Percentiles rank a stretch among this genome's conserved stretches.
These are phyloP conservation scores for Syngnathus rostellatus DNA, from an alignment of 2,797 vertebrate species.

Conservation along the genomic window DNA sequence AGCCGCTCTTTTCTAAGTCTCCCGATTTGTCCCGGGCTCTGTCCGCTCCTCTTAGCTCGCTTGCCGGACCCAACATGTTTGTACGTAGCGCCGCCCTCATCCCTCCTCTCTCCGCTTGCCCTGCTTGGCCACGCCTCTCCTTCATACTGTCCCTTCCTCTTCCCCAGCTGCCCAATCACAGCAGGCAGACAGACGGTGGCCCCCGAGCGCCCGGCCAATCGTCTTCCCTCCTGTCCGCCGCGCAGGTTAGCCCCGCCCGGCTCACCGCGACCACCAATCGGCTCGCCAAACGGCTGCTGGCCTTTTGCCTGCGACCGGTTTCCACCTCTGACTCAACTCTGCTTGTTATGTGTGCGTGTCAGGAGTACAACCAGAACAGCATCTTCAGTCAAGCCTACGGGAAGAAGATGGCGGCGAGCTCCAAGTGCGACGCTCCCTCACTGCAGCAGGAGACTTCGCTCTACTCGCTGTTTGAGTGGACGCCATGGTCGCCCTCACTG, in stretches of 20 bases:
- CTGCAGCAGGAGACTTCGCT: constrained; percentile 90
- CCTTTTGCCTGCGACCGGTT: too few relatives aligned
- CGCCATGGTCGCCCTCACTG: constrained; percentile 93
- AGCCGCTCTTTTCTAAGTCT: constrained; percentile 96
- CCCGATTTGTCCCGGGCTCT: constrained; percentile 98
- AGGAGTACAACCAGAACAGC: constrained; percentile 91
- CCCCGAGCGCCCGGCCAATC: constrained; percentile 80
- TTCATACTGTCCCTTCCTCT: constrained; percentile 4
- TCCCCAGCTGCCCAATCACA: constrained; percentile 74
- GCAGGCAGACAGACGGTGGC: constrained; percentile 79
- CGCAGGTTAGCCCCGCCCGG: constrained; percentile 75
- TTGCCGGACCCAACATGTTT: constrained; percentile 97
- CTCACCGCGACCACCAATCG: background rate
- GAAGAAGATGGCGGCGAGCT: constrained; percentile 78
- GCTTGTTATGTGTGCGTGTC: background rate
- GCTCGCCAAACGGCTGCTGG: background rate
- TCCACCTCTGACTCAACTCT: too few relatives aligned
- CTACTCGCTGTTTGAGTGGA: constrained; percentile 94
- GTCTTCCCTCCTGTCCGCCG: constrained; percentile 82
- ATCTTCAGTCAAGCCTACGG: constrained; percentile 95
- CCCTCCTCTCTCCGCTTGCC: background rate
- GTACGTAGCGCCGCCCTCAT: constrained; percentile 78
- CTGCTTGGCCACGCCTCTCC: background rate
- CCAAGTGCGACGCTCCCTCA: constrained; percentile 78
- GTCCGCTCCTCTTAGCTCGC: constrained; percentile 89